Base-by-base conservation (phyloP, 2,113 vertebrate genomes). In the Seriola dumerili region DNA sequence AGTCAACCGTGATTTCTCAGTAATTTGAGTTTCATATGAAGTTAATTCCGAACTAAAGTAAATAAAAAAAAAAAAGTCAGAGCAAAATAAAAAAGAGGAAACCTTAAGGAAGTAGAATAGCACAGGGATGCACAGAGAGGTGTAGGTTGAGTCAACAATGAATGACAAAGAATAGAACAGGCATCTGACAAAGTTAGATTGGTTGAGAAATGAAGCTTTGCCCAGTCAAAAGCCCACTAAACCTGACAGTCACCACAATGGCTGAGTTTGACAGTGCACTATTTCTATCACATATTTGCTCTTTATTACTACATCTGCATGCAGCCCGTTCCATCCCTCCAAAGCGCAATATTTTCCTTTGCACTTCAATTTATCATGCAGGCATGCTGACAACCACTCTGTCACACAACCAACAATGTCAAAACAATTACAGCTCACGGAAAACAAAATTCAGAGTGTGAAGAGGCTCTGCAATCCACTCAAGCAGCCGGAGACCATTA, bases 351-450 rank as follows among this genome's bases (percentile, higher is more conserved):
- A 19, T 70, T 70, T 76, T 66, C 29, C 23, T 12, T 7, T 70
- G 42, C 59, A 76, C 36, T 76, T 65, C 68, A 91, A 70, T 83
- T 82, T 23, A 68, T 78, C 64, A 69, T 17, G 6, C 9, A 65
- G 36, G 25, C 68, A 82, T 61, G 52, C 55, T 62, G 70, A 72
- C 67, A 80, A 44, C 9, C 72, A 48, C 55, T 88, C 54, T 75
- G 65, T 86, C 81, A 90, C 38, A 65, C 9, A 57, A 81, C 36
- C 68, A 58, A 58, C 73, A 69, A 68, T 62, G 84, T 78, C 80
- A 80, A 81, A 86, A 83, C 71, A 87, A 87, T 91, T 86, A 81
- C 71, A 76, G 68, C 66, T 83, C 59, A 36, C 9, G 8, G 50
- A 75, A 75, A 76, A 83, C 48, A 78, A 79, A 46, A 81, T 80